Percentiles rank a stretch among this genome's conserved stretches.
phyloP scores from a whole-genome alignment of 2,888 invertebrate genomes.

The Kuschelorhynchus macadamiae region DNA sequence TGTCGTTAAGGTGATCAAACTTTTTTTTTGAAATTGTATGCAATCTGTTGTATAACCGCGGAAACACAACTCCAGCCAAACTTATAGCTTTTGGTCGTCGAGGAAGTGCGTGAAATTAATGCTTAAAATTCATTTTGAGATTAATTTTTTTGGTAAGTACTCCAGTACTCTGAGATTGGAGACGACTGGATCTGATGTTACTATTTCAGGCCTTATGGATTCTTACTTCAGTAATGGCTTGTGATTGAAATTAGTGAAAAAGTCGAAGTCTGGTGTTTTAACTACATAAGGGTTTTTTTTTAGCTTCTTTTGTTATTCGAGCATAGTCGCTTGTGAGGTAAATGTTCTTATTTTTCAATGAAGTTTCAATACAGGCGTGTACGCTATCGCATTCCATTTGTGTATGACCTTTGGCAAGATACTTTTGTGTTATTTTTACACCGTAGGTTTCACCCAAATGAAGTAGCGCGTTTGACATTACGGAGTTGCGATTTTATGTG shows the following conservation, averaged over 20 bases:
- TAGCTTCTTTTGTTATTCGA: constrained; percentile 35
- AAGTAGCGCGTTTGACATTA: constrained; percentile 35
- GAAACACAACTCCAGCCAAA: constrained; percentile 18
- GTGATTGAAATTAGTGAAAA: constrained; percentile 25
- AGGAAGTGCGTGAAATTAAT: constrained; percentile 21
- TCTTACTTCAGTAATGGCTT: constrained; percentile 34
- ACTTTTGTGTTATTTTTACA: constrained; percentile 27
- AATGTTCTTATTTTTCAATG: constrained; percentile 22
- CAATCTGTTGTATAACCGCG: constrained; percentile 19
- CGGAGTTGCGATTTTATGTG: constrained; percentile 11
- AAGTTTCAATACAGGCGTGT: constrained; percentile 30
- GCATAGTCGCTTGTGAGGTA: constrained; percentile 49
- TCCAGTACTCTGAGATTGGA: constrained; percentile 5
- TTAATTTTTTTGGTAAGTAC: constrained; percentile 5
- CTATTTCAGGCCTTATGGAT: constrained; percentile 34
- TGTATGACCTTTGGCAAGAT: constrained; percentile 30
- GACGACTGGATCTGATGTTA: constrained; percentile 9
- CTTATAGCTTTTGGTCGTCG: constrained; percentile 19
- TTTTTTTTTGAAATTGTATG: constrained; percentile 25
- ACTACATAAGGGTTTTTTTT: constrained; percentile 22
- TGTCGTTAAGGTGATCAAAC: constrained; percentile 26
- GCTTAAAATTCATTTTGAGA: constrained; percentile 17
- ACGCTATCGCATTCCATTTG: constrained; percentile 44
- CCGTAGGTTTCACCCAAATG: constrained; percentile 22
- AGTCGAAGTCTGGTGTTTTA: background rate